Evolutionary conservation across 2,113 vertebrate species (phyloP), one percentile per base, ranked within the genome.

Genomic region (Nansenia antarctica): DNA sequence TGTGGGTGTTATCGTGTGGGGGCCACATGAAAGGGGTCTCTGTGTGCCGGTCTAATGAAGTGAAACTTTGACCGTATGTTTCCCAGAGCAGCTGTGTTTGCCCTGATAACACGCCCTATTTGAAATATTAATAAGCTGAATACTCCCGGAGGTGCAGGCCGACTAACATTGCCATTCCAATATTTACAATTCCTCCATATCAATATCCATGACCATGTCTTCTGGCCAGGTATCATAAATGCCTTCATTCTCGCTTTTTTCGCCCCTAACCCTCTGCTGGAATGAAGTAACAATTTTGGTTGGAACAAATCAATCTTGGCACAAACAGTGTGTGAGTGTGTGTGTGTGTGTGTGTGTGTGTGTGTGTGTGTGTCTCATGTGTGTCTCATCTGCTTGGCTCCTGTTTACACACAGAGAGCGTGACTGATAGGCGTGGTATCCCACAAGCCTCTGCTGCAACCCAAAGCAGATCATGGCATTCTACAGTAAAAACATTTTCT

Each of bases 51-150:
- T 34, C 59, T 67, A 52, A 58, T 62, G 47, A 80, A 76, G 67
- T 61, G 66, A 49, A 72, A 58, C 65, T 11, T 47, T 55, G 35
- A 63, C 69, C 78, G 65, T 70, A 80, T 82, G 77, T 76, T 76
- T 67, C 62, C n/a, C 55, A 31, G 65, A 74, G 47, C 62, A 78
- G 72, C 78, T 80, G 80, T 69, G 64, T 79, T 76, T 65, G 69
- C 57, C 61, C 74, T 79, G 80, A 78, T 78, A 82, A 80, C 72
- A 42, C 31, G 9, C 34, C 29, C 59, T 27, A 66, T 69, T 74
- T 75, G 62, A 82, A 78, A 74, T 68, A 73, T 81, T 70, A 81
- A 82, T 82, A 75, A 72, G 62, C 63, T 20, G n/a, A 54, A 27
- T 26, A 57, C 31, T 65, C 65, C 31, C 53, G 62, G 55, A 14